A percentile compares a stretch with the other conserved stretches of the same genome.
Conservation (phyloP, 2,797 vertebrate genomes). For the Poliocrania exsul region DNA sequence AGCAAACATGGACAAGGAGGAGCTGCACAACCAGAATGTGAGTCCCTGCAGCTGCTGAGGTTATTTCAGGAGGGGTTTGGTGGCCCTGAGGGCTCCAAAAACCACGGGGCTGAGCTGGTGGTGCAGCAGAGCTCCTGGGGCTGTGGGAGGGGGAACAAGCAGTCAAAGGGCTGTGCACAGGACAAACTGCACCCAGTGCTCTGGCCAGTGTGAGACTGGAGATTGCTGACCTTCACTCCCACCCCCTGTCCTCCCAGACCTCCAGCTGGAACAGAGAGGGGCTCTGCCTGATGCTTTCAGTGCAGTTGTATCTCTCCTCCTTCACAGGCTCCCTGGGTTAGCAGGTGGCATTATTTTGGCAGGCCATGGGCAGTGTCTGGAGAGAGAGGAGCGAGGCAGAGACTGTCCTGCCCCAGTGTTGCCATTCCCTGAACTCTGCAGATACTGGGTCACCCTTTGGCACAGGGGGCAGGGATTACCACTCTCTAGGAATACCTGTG, state of each 20-base stretch:
- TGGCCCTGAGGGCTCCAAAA: neutral
- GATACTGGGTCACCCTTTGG: neutral
- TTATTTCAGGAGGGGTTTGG: neutral
- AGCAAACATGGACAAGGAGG: constrained; percentile 89
- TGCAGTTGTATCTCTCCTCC: neutral
- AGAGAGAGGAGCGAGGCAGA: neutral
- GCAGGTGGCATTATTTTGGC: neutral
- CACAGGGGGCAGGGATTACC: neutral
- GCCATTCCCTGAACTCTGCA: neutral
- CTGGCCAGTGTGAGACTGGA: neutral
- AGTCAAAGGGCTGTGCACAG: neutral
- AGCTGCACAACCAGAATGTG: constrained; percentile 91
- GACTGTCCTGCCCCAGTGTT: neutral
- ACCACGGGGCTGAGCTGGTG: neutral
- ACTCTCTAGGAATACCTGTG: neutral
- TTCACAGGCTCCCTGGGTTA: neutral
- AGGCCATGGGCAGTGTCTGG: neutral
- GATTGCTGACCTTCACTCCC: neutral
- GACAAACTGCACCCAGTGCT: neutral
- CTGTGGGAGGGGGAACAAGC: neutral
- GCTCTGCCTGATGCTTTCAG: neutral
- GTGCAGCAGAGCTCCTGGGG: neutral
- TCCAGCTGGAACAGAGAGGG: neutral
- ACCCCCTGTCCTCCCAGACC: neutral
- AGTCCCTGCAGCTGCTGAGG: constrained; percentile 59